Evolutionary conservation across 2,113 vertebrate genomes (phyloP).

Genomic region (Neogale vison): DNA sequence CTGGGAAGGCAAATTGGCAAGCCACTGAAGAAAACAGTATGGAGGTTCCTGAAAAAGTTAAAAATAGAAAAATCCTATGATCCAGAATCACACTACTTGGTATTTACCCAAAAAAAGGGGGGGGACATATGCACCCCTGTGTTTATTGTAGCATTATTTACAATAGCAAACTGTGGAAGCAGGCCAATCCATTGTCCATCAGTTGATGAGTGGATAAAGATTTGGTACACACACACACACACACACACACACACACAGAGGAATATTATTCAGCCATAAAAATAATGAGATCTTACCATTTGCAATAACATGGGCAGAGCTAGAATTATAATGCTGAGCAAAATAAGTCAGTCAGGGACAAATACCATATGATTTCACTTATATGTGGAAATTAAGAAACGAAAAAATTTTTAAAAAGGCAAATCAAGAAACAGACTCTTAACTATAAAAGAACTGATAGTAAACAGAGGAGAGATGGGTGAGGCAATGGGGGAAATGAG

Average conservation of each 20-base stretch:
- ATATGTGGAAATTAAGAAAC: not conserved
- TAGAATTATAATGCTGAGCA: not conserved
- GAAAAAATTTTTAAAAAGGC: not conserved
- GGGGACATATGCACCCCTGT: no score
- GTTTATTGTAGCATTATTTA: not conserved
- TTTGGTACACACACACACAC: not conserved
- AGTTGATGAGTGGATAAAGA: not conserved
- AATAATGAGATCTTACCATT: not conserved
- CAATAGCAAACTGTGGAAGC: not conserved
- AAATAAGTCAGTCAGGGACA: not conserved
- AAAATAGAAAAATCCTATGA: not conserved
- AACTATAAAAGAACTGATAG: not conserved
- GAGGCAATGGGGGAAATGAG: not conserved
- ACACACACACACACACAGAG: not conserved
- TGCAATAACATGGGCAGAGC: not conserved
- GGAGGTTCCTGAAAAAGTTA: not conserved
- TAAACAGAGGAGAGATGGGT: not conserved
- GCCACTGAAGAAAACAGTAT: not conserved
- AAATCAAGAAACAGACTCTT: not conserved
- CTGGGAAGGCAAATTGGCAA: not conserved
- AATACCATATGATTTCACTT: not conserved
- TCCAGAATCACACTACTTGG: not conserved
- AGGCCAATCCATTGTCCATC: not conserved
- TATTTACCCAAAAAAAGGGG: not conserved
- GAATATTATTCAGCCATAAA: not conserved